phyloP scores from a whole-genome alignment of 2,888 invertebrate species.

The Stenolophus ochropezus region DNA sequence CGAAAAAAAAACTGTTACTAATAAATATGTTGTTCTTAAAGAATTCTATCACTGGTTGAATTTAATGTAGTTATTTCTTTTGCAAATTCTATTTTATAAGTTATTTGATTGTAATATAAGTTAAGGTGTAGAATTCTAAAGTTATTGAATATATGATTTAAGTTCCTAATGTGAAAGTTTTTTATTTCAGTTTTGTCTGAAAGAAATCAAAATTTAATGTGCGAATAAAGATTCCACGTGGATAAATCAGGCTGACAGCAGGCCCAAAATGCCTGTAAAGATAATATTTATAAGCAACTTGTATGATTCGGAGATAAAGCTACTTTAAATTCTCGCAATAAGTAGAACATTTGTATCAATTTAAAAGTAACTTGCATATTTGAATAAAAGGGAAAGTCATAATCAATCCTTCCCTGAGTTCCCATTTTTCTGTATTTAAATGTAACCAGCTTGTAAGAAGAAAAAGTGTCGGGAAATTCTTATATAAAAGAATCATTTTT shows the following conservation, averaged over 20 bases:
- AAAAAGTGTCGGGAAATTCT: constrained; percentile 3
- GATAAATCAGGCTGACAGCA: neutral
- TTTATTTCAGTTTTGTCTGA: no score
- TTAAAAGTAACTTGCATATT: neutral
- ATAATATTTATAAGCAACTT: neutral
- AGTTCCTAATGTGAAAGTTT: no score
- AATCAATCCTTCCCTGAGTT: neutral
- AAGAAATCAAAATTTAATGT: no score
- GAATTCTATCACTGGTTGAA: no score
- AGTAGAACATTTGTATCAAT: neutral
- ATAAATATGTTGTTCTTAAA: no score
- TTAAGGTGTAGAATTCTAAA: no score
- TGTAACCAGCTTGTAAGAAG: neutral
- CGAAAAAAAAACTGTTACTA: no score
- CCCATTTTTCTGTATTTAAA: constrained; percentile 8
- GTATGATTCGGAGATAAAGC: neutral
- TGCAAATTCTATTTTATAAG: no score
- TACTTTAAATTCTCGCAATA: neutral
- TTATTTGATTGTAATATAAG: no score
- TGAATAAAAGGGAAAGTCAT: neutral
- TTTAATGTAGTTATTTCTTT: no score
- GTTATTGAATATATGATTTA: no score
- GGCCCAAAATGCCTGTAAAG: neutral
- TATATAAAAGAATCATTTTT: constrained; percentile 34
- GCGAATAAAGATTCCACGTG: no score